Evolutionary conservation across 2,888 invertebrate genomes (phyloP), one percentile per base, ranked within the genome.

Genomic region (Callosobruchus maculatus): DNA sequence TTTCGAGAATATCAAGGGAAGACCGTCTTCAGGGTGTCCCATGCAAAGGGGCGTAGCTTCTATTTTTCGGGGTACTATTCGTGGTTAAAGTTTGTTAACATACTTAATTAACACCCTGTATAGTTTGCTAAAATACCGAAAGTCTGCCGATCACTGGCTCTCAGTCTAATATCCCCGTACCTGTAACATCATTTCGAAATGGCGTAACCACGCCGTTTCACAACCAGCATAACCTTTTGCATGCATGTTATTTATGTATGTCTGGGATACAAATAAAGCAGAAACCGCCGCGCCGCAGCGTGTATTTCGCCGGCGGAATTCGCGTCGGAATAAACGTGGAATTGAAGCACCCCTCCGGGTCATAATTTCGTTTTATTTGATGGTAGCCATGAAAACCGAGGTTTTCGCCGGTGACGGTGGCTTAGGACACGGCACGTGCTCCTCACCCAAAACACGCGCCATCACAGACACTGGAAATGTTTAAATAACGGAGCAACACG

Each of bases 311-410:
- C 49, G 49, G 49, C 49, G 49, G 49, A 13, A 49, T 49, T 13
- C 49, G 49, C 13, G 49, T 49, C 49, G 49, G 13, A 49, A 49
- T 49, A 49, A 49, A 49, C 49, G 49, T 49, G 49, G 49, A 49
- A 49, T 49, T 49, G 49, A 74, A 70, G 72, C 49, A 70, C 72
- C 70, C 66, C 70, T 68, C 49, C 72, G 69, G 26, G 22, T 22
- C 49, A 30, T 21, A 69, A 66, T 69, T 67, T 78, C 76, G 77
- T 78, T 80, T 78, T 80, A 78, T 81, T 81, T 80, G 79, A 82
- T 80, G 79, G 78, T 76, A 76, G 79, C 76, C 80, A 78, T 78
- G 80, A 80, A 81, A 80, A 79, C 78, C 75, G 77, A 78, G 77
- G 80, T 79, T 81, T 78, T 74, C 72, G n/a, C n/a, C n/a, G 77